phyloP scores from a whole-genome alignment of 2,888 invertebrate species.

The Schizotus pectinicornis region DNA sequence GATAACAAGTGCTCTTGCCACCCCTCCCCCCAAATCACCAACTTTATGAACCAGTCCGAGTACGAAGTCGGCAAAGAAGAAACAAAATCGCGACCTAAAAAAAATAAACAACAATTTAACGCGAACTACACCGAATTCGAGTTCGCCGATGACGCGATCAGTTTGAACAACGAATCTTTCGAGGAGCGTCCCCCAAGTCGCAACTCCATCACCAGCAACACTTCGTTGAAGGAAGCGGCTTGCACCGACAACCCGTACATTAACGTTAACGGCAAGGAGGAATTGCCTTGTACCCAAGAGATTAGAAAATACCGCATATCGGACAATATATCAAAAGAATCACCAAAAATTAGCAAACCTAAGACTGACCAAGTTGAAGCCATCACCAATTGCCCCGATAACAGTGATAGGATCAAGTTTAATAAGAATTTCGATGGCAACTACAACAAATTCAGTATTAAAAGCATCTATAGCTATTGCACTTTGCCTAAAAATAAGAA shows the following conservation, averaged over 20 bases:
- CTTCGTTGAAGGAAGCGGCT: slow-evolving; percentile 48
- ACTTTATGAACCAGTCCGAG: slow-evolving; percentile 55
- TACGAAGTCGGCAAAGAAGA: slow-evolving; percentile 61
- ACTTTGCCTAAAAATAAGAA: slow-evolving; percentile 61
- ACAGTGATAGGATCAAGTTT: slow-evolving; percentile 29
- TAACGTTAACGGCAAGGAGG: slow-evolving; percentile 73
- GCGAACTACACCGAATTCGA: slow-evolving; percentile 54
- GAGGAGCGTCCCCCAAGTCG: slow-evolving; percentile 50
- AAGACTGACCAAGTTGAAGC: slow-evolving; percentile 35
- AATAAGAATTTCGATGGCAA: slow-evolving; percentile 52
- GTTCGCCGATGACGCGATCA: slow-evolving; percentile 58
- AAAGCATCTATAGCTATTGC: slow-evolving; percentile 60
- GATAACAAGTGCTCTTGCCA: slow-evolving; percentile 50
- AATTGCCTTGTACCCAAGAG: slow-evolving; percentile 66
- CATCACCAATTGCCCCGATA: slow-evolving; percentile 24
- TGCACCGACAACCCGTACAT: slow-evolving; percentile 62
- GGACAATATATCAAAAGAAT: slow-evolving; percentile 29
- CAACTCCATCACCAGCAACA: slow-evolving; percentile 16
- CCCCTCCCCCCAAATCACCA: slow-evolving; percentile 43
- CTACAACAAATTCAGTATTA: slow-evolving; percentile 51
- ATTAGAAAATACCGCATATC: slow-evolving; percentile 48
- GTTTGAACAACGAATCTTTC: slow-evolving; percentile 50
- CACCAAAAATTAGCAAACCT: slow-evolving; percentile 31
- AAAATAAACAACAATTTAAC: slow-evolving; percentile 28
- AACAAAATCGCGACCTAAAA: slow-evolving; percentile 44